Percentiles rank a stretch among this genome's conserved stretches.
Evolutionary conservation across 1,140 invertebrate genomes (phyloP).

Genomic region (Chironomus striatipennis): DNA sequence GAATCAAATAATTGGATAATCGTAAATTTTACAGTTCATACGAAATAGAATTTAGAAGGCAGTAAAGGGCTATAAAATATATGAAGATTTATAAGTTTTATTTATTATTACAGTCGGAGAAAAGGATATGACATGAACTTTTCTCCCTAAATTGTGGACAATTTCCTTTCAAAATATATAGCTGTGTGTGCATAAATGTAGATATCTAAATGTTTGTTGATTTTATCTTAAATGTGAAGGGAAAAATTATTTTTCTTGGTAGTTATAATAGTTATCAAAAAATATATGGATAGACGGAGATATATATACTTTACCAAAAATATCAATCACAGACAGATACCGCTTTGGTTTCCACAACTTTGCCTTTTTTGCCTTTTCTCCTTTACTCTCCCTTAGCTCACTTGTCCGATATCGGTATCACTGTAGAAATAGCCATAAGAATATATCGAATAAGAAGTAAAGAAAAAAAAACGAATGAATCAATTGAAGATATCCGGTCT

Average conservation of each 20-base stretch:
- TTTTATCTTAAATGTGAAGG: neutral
- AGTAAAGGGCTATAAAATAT: no score
- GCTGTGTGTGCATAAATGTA: no score
- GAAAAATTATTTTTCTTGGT: neutral
- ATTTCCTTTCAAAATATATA: no score
- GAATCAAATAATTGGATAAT: neutral
- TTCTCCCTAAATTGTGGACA: no score
- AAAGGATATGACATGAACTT: no score
- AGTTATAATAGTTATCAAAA: neutral
- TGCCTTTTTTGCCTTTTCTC: neutral
- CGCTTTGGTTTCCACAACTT: neutral
- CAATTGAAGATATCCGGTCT: slow-evolving; percentile 20
- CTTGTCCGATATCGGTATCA: neutral
- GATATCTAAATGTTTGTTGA: neutral
- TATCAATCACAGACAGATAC: neutral
- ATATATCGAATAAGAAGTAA: neutral
- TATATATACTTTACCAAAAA: neutral
- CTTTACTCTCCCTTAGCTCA: neutral
- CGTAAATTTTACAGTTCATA: neutral
- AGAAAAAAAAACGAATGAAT: neutral
- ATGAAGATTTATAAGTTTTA: no score
- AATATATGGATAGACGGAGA: neutral
- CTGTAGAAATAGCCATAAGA: no score
- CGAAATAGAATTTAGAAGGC: no score
- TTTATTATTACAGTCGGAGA: no score